A percentile compares a stretch with the other conserved stretches of the same genome.
These are phyloP conservation scores for Polietes domitor DNA, from an alignment of 2,888 invertebrate species.

Conservation along the genomic window DNA sequence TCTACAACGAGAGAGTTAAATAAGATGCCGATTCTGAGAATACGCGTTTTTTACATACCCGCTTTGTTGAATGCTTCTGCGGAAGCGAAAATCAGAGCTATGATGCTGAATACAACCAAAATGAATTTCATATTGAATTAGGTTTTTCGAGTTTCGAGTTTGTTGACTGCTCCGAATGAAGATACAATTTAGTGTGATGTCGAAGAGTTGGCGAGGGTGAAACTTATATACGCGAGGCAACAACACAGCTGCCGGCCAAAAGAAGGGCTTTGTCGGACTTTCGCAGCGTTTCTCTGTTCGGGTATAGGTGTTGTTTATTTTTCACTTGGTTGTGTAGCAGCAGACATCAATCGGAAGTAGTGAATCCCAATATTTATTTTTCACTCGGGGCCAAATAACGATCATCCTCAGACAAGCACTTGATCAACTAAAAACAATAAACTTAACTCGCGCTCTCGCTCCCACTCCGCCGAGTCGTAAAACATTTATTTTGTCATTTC, in stretches of 20 bases:
- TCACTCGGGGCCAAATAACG: not conserved
- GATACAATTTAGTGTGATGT: slow-evolving; percentile 46
- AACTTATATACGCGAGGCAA: slow-evolving; percentile 51
- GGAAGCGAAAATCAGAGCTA: slow-evolving; percentile 62
- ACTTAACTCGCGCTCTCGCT: not conserved
- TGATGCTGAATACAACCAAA: slow-evolving; percentile 64
- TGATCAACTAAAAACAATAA: not conserved
- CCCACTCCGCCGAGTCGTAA: not conserved
- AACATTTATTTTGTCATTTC: not conserved
- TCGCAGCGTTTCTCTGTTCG: not conserved
- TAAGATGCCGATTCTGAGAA: not conserved
- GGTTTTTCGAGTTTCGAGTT: not conserved
- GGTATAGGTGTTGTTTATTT: slow-evolving; percentile 15
- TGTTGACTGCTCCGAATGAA: slow-evolving; percentile 35
- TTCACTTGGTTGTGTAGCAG: not conserved
- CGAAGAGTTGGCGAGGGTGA: slow-evolving; percentile 13
- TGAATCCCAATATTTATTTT: not conserved
- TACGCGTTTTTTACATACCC: slow-evolving; percentile 49
- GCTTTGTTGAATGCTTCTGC: slow-evolving; percentile 67
- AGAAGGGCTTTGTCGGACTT: slow-evolving; percentile 20
- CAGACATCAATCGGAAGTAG: not conserved
- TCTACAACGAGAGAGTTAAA: slow-evolving; percentile 53
- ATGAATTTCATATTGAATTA: slow-evolving; percentile 59
- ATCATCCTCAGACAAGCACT: not conserved
- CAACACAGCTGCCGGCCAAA: not conserved